A percentile compares a stretch with the other conserved stretches of the same genome.
Evolutionary conservation across 2,888 invertebrate genomes (phyloP).

Genomic region (Branchipolynoe longqiensis): DNA sequence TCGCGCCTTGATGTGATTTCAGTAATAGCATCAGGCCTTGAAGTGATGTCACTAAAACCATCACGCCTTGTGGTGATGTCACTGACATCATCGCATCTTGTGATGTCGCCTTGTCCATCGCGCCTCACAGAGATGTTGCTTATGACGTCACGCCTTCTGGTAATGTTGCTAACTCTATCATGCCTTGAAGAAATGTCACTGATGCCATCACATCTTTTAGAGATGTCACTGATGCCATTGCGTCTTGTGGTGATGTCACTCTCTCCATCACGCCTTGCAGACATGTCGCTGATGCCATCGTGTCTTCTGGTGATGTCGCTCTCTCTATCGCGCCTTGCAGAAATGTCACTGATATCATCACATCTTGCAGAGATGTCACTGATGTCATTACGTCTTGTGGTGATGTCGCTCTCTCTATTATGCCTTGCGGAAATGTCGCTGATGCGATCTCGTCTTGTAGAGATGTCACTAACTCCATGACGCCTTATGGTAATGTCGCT

Average conservation of each 20-base stretch:
- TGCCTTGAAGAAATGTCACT: neutral
- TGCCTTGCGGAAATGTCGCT: neutral
- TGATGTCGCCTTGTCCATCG: no score
- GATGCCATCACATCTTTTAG: neutral
- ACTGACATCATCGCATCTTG: no score
- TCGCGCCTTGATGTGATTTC: no score
- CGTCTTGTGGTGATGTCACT: neutral
- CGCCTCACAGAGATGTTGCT: no score
- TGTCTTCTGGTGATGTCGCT: neutral
- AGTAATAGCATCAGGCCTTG: no score
- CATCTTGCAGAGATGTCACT: neutral
- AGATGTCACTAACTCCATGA: neutral
- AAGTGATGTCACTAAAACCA: no score
- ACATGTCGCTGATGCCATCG: neutral
- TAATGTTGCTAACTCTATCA: neutral
- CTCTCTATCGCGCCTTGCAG: neutral
- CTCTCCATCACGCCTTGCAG: neutral
- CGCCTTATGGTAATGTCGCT: neutral
- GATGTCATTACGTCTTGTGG: neutral
- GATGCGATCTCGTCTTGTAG: neutral
- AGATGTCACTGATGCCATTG: neutral
- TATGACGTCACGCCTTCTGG: neutral
- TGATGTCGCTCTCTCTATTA: neutral
- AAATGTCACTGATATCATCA: neutral
- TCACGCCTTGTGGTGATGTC: no score